Percentiles rank a stretch among this genome's conserved stretches.
Evolutionary conservation across 2,797 vertebrate genomes (phyloP).

Genomic region (Acrocephalus scirpaceus): DNA sequence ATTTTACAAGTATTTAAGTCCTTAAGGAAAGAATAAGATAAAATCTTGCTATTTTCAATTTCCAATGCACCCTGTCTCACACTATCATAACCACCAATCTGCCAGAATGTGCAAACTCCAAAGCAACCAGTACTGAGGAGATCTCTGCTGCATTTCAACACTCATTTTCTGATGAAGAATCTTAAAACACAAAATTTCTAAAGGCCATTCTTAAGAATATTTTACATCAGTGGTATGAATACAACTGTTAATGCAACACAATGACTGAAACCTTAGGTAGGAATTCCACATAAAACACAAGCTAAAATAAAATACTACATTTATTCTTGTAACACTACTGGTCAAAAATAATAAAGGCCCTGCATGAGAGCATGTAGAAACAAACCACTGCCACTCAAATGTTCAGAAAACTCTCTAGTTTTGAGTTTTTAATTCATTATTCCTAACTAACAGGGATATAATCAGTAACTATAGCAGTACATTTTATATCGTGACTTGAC

Average conservation of each 20-base stretch:
- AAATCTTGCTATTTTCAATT: background rate
- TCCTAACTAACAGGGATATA: background rate
- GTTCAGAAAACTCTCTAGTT: background rate
- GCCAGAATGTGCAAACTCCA: background rate
- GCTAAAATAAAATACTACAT: background rate
- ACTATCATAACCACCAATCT: background rate
- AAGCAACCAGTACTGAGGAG: background rate
- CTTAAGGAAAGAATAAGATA: background rate
- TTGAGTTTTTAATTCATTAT: background rate
- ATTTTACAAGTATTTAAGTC: background rate
- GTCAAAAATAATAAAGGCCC: background rate
- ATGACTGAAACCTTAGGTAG: background rate
- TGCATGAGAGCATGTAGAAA: background rate
- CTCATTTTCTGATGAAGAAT: background rate
- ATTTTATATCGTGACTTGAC: slow-evolving; percentile 60
- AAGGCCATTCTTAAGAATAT: background rate
- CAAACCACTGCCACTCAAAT: background rate
- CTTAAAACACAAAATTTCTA: background rate
- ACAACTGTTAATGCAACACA: background rate
- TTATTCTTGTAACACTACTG: background rate
- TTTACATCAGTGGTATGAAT: background rate
- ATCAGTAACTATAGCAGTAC: slow-evolving; percentile 36
- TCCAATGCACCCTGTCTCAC: rapidly evolving
- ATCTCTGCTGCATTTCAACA: background rate
- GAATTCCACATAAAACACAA: background rate